Evolutionary conservation across 2,888 invertebrate species (phyloP), one percentile per base, ranked within the genome.

Genomic region (Brachypterus glaber): DNA sequence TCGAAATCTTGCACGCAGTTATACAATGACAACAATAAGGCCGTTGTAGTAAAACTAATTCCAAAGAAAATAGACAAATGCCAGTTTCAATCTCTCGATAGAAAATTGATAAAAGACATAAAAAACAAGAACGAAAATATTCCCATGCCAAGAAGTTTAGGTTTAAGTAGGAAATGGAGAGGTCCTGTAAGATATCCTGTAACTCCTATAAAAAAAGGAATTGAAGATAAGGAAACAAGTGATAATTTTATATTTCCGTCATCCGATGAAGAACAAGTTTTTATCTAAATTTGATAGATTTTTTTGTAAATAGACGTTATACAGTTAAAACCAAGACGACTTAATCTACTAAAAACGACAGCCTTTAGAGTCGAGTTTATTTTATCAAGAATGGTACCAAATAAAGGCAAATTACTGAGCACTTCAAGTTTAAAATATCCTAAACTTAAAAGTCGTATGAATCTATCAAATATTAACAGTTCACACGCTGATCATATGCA

Each of bases 171-270:
- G 47, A 70, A 69, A 46, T 78, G 77, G 76, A 52, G 72, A 32
- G 78, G 78, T 1, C 77, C 76, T 13, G 75, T 77, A 1, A 63
- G 70, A 46, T 78, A 77, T 58, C 78, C 78, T 2, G 77, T 78
- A 4, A 78, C 78, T 18, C 78, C 78, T 27, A 70, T 75, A 37
- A 76, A 76, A 52, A 60, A 60, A 48, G 51, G 33, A 34, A 29
- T 44, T 7, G 41, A 31, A 21, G 15, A 9, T 5, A 32, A 4
- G 13, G 33, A 39, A 24, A 9, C 27, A 37, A 32, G 17, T 37
- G 16, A 13, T 11, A 11, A 11, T 11, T 21, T 21, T 9, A 11
- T 27, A 11, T n/a, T 72, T 45, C 55, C 54, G 17, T 58, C 55
- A 50, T 75, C 75, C 1, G 76, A 76, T 54, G 76, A 76, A 53